Base-by-base conservation (phyloP, 2,888 invertebrate genomes). In the Callimorpha dominula region DNA sequence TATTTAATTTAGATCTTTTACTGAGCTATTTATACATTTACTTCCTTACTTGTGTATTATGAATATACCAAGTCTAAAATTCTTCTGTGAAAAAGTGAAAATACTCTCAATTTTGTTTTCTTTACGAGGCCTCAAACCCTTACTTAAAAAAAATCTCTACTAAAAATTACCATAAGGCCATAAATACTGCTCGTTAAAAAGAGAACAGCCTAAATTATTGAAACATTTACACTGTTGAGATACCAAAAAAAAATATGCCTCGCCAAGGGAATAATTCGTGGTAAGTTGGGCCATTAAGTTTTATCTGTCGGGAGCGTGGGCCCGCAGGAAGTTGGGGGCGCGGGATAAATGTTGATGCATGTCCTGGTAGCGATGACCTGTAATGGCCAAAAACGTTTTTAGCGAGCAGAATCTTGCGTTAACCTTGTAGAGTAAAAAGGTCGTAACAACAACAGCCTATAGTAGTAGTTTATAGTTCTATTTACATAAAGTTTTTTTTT, bases 271-370 rank as follows among this genome's bases (percentile, higher is more conserved):
- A 92, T 92, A 91, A 93, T 93, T 93, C 88, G 90, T 86, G 90
- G 92, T 91, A 93, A 94, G 93, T 93, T 93, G 92, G 88, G 71
- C 91, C 93, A 94, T 94, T 94, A 94, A 93, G 90, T 94, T 94
- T 94, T 93, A 93, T 94, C 93, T 93, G 84, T 81, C 81, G 86
- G 85, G 84, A 78, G 76, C 62, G 67, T 49, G 67, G 73, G 75
- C 76, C 74, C 72, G 78, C 83, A 81, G 86, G 85, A 80, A 86
- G 77, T 75, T 68, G 72, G 76, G 43, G 79, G 72, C 69, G 76
- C 68, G 79, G 81, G 77, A 79, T 70, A 78, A 84, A 85, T 74
- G 82, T 81, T 84, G 86, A 85, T 82, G 81, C 80, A 84, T 81
- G 77, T 75, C 77, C 72, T 74, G 63, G 73, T 70, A 65, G 78